phyloP scores from a whole-genome alignment of 2,888 invertebrate species.

The Merodon equestris region DNA sequence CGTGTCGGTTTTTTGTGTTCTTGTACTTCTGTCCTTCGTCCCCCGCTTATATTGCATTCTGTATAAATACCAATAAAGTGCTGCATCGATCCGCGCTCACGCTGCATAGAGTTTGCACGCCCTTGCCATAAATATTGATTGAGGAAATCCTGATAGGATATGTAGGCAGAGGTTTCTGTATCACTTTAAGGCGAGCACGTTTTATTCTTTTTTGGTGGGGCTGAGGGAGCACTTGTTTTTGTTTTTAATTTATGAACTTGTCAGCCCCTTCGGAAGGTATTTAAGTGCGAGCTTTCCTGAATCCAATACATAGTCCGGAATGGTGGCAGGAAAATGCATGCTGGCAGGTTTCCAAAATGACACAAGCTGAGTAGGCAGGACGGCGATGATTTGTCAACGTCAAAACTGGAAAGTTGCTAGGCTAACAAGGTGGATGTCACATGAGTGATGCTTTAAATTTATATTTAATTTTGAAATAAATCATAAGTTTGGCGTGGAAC shows the following conservation, averaged over 20 bases:
- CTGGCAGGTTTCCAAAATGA: too few relatives aligned
- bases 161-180: slow-evolving; percentile 10
- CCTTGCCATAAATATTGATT: slow-evolving; percentile 43
- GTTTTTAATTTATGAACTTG: slow-evolving; percentile 40
- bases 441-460: too few relatives aligned
- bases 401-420: too few relatives aligned
- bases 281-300: slow-evolving; percentile 22
- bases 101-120: not conserved
- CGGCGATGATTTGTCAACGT: too few relatives aligned
- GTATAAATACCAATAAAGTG: slow-evolving; percentile 26
- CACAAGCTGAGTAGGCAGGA: too few relatives aligned
- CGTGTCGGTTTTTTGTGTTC: not conserved
- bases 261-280: slow-evolving; percentile 10
- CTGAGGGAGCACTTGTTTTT: not conserved
- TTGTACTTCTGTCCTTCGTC: not conserved
- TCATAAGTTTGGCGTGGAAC: too few relatives aligned
- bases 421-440: too few relatives aligned
- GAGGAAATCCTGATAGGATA: slow-evolving; percentile 14
- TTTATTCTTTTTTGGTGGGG: too few relatives aligned
- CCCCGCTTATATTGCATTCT: slow-evolving; percentile 10
- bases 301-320: slow-evolving; percentile 16
- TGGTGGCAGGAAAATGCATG: too few relatives aligned
- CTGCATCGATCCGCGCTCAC: not conserved
- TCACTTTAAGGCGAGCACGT: slow-evolving; percentile 1
- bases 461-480: too few relatives aligned